Base-by-base conservation (phyloP, 2,113 vertebrate species). In the Heterotis niloticus region DNA sequence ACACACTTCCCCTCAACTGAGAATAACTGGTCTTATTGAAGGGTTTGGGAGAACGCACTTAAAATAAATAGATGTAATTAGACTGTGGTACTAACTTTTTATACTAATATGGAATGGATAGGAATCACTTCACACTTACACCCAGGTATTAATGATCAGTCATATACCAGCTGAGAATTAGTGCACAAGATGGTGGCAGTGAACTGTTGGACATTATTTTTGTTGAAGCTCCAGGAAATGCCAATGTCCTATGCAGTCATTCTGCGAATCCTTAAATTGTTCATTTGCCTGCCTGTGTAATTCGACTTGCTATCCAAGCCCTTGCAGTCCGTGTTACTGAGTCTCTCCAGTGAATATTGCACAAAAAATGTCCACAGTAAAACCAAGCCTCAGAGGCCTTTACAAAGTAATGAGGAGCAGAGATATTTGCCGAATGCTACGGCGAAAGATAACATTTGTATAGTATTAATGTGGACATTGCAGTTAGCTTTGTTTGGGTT, bases 41-140 rank as follows among this genome's bases (percentile, higher is more conserved):
- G 75, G 76, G 72, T 79, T 78, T 80, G 54, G 59, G 76, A 54
- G 72, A 85, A 79, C 84, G 82, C 79, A 82, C 84, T 79, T 64
- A 34, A 92, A 89, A 92, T 90, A 89, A 91, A 92, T 90, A 84
- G 87, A 87, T 86, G 82, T 87, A 89, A 91, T 92, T 91, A 92
- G 84, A 82, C 84, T 84, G 82, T 60, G 79, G 81, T 83, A 88
- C 81, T 91, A 91, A 83, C 81, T 83, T 77, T 65, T 87, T 83
- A 87, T 85, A 86, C 87, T 80, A 64, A 76, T 64, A 77, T 71
- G 76, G 84, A 86, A 85, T 81, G 76, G 79, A 87, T 82, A 84
- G 83, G 81, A 57, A 56, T 82, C 75, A 56, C 66, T n/a, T 13
- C 80, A 78, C 71, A 75, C 34, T 59, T 76, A 24, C 64, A 51